Conservation (phyloP, 2,888 invertebrate species). For the Tipula helvola region DNA sequence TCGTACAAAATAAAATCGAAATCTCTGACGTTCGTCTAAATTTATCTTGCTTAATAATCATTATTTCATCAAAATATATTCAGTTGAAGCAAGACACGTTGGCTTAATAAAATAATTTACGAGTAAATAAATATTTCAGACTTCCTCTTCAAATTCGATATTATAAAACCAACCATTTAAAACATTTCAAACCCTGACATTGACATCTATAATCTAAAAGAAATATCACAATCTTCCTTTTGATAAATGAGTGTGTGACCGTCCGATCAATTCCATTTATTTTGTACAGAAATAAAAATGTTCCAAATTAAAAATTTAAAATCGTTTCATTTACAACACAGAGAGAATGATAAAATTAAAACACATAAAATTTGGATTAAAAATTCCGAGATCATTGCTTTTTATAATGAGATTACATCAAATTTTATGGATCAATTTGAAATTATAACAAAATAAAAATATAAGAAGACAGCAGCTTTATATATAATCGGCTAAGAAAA, state of each 20-base stretch:
- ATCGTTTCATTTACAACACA: neutral
- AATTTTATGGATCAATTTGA: neutral
- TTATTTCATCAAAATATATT: neutral
- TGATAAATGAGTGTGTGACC: neutral
- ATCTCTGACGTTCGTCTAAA: too few species aligned
- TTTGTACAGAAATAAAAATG: neutral
- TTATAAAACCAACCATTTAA: neutral
- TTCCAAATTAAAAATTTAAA: neutral
- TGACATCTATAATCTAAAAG: neutral
- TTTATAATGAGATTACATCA: neutral
- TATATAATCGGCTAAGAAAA: neutral
- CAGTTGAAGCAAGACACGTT: neutral
- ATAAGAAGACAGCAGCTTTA: neutral
- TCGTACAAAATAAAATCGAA: too few species aligned
- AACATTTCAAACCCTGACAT: too few species aligned
- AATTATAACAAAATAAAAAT: neutral
- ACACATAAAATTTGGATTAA: neutral
- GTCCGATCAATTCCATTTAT: neutral
- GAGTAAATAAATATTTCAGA: neutral
- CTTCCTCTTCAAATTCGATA: neutral
- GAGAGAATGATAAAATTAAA: neutral
- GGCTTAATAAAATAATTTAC: neutral
- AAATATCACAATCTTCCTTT: neutral
- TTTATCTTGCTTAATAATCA: neutral
- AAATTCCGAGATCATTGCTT: neutral